Percentiles rank a stretch among this genome's conserved stretches.
Evolutionary conservation across 1,140 invertebrate genomes (phyloP).

Genomic region (Gryon sp.): DNA sequence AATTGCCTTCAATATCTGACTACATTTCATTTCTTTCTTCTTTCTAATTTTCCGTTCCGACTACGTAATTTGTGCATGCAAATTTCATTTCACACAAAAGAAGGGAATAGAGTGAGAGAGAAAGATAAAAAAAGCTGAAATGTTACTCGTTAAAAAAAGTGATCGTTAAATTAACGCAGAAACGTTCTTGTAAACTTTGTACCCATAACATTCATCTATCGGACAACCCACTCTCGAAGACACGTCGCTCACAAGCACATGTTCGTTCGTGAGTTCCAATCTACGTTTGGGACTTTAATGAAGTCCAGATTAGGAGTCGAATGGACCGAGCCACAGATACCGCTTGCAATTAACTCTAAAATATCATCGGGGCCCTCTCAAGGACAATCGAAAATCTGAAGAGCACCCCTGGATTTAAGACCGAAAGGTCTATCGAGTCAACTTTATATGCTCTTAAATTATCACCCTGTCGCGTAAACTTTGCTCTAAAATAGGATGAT

Average conservation of each 20-base stretch:
- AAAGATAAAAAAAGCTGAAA: too few species aligned
- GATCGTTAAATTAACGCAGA: too few species aligned
- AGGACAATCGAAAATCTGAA: conserved; percentile 45
- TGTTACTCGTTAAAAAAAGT: too few species aligned
- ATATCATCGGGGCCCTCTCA: conserved; percentile 73
- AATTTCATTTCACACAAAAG: conserved; percentile 10
- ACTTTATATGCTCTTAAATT: conserved; percentile 70
- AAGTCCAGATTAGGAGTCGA: conserved; percentile 76
- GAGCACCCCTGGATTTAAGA: conserved; percentile 41
- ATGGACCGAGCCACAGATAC: conserved; percentile 68
- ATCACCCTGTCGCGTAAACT: conserved; percentile 53
- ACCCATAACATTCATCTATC: too few species aligned
- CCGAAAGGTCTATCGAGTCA: conserved; percentile 57
- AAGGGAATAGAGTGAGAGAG: too few species aligned
- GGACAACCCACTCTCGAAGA: too few species aligned
- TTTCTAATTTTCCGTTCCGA: conserved; percentile 1
- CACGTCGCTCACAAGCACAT: conserved; percentile 21
- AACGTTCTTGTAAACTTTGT: too few species aligned
- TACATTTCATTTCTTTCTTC: conserved; percentile 1
- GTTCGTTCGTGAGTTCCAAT: conserved; percentile 61
- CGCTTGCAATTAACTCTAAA: conserved; percentile 75
- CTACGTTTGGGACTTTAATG: conserved; percentile 71
- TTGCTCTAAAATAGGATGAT: too few species aligned
- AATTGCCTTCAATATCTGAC: too few species aligned
- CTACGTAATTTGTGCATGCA: conserved; percentile 29